Base-by-base conservation (phyloP, 2,888 invertebrate genomes). In the Plusia festucae region DNA sequence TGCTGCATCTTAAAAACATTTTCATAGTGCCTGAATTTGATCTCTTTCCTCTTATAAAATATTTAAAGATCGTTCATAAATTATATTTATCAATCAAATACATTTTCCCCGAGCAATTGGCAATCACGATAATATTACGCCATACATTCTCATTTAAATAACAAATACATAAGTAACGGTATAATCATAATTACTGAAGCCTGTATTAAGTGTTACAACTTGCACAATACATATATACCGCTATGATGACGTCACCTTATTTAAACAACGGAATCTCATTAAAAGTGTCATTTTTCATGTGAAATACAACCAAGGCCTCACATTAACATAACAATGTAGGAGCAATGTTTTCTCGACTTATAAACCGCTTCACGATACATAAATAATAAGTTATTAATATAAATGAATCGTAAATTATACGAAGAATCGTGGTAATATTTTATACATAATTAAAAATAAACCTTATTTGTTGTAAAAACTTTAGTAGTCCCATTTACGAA, bases 231-330 rank as follows among this genome's bases (percentile, higher is more conserved):
- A 65, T 60, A 67, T 71, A 65, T 61, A 64, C 69, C 54, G 57
- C 60, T 65, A 55, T 64, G 52, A 54, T 40, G 69, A 71, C 67
- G 34, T 52, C 46, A 55, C 49, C 52, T 65, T 53, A 63, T 57
- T 73, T 67, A 53, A 61, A 69, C 60, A 72, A 76, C 75, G 64
- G 82, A 76, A 83, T 81, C 73, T 82, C 80, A 72, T 80, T 70
- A 70, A 61, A 70, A 76, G 46, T 52, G 22, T 52, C 53, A 34
- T 60, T 62, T 69, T 66, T 65, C 66, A 66, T 63, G 65, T 65
- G 56, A 51, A 68, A 80, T 58, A 40, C 70, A 68, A 79, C 69
- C 68, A 77, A 75, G 54, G 75, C 70, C 67, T 70, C 62, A 70
- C 65, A 72, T 69, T 68, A 67, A 54, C 53, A 63, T 65, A 62